A percentile compares a stretch with the other conserved stretches of the same genome.
Conservation (phyloP, 2,113 vertebrate species). For the Prietella phreatophila region DNA sequence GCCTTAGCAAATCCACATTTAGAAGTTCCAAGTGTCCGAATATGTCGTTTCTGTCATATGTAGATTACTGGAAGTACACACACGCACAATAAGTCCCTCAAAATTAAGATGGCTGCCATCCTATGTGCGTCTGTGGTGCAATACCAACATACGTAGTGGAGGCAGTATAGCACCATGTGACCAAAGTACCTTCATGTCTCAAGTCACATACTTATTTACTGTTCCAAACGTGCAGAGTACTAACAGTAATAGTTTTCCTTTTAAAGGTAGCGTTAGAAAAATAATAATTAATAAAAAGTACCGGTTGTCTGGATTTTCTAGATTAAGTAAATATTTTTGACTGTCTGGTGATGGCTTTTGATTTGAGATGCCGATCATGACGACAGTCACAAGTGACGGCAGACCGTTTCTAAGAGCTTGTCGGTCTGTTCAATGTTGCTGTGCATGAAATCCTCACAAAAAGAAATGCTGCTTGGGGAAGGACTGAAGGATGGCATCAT, state of each 20-base stretch:
- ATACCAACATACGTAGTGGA: background rate
- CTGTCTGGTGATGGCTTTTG: background rate
- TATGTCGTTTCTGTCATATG: background rate
- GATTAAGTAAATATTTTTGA: no score
- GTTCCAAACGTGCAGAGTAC: background rate
- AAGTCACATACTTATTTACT: no score
- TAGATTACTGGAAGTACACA: background rate
- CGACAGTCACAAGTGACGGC: background rate
- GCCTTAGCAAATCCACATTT: background rate
- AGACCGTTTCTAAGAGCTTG: background rate
- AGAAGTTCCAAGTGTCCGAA: background rate
- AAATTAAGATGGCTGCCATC: background rate
- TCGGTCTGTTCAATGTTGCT: background rate
- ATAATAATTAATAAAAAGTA: background rate
- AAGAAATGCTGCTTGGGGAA: conserved; percentile 48
- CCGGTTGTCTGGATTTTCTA: background rate
- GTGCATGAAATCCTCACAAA: background rate
- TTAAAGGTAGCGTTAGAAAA: background rate
- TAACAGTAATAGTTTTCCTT: background rate
- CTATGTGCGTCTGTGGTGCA: background rate
- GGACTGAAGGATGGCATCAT: conserved; percentile 54
- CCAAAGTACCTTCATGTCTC: background rate
- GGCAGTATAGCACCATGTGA: background rate
- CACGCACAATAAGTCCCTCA: background rate
- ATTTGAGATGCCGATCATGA: background rate